Evolutionary conservation across 1,140 invertebrate species (phyloP).

Genomic region (Drosophila kepulauana): DNA sequence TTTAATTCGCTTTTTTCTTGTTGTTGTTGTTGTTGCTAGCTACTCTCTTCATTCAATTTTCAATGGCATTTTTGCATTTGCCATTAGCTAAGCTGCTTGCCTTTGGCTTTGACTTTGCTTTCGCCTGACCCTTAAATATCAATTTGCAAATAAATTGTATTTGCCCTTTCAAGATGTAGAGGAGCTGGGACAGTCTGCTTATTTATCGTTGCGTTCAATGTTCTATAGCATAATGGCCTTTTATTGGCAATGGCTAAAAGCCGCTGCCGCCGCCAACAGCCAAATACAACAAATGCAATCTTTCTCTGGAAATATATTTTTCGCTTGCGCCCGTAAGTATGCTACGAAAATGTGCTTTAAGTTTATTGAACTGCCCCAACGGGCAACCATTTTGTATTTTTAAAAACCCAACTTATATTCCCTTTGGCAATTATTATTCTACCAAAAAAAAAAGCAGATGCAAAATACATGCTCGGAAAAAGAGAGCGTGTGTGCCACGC

Average conservation of each 20-base stretch:
- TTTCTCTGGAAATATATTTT: conserved; percentile 45
- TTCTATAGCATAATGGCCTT: conserved; percentile 73
- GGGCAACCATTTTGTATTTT: conserved; percentile 33
- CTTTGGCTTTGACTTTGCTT: conserved; percentile 18
- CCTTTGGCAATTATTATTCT: conserved; percentile 35
- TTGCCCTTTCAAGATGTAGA: conserved; percentile 53
- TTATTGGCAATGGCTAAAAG: conserved; percentile 59
- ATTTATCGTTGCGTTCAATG: conserved; percentile 74
- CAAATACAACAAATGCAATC: conserved; percentile 60
- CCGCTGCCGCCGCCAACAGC: conserved; percentile 8
- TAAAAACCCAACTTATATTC: conserved; percentile 35
- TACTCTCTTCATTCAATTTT: conserved; percentile 31
- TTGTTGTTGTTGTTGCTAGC: no score
- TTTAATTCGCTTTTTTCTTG: conserved; percentile 60
- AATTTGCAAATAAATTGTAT: conserved; percentile 83
- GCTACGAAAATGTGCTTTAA: conserved; percentile 48
- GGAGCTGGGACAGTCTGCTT: conserved; percentile 29
- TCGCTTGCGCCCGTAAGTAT: conserved; percentile 60
- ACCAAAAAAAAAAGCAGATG: conserved; percentile 3
- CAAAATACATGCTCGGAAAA: not conserved
- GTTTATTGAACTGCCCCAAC: conserved; percentile 71
- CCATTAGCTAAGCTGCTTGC: conserved; percentile 39
- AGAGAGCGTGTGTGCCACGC: conserved; percentile 31
- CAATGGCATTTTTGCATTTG: conserved; percentile 60
- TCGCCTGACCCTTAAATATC: conserved; percentile 76